A percentile compares a stretch with the other conserved stretches of the same genome.
These are phyloP conservation scores for Hedya salicella DNA, from an alignment of 2,888 invertebrate species.

Conservation along the genomic window DNA sequence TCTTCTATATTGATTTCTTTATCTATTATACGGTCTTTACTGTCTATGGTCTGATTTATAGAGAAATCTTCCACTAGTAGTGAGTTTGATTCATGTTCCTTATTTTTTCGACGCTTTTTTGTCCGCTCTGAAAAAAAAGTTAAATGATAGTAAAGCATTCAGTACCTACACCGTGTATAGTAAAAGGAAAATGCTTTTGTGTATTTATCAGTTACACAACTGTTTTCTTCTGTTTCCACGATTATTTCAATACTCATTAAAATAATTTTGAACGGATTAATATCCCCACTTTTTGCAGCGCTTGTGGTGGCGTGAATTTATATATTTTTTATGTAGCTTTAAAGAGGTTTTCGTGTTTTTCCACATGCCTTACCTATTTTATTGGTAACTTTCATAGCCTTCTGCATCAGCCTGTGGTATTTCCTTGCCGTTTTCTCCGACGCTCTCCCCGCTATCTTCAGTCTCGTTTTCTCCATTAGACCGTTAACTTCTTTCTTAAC, in stretches of 20 bases:
- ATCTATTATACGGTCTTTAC: neutral
- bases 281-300: too few species aligned
- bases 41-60: slow-evolving; percentile 8
- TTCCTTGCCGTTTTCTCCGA: slow-evolving; percentile 56
- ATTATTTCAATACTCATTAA: too few species aligned
- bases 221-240: too few species aligned
- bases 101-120: slow-evolving; percentile 2
- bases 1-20: neutral
- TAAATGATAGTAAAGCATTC: too few species aligned
- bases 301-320: too few species aligned
- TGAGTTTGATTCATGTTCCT: slow-evolving; percentile 2
- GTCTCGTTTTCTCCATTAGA: slow-evolving; percentile 46
- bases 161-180: too few species aligned
- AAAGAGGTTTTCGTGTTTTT: too few species aligned
- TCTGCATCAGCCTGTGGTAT: slow-evolving; percentile 57
- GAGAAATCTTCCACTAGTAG: slow-evolving; percentile 14
- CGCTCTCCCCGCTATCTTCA: slow-evolving; percentile 46
- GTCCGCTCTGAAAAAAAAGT: slow-evolving; percentile 6
- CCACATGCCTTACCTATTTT: slow-evolving; percentile 5
- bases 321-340: too few species aligned
- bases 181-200: too few species aligned
- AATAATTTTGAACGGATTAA: too few species aligned
- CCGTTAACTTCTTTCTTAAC: slow-evolving; percentile 44
- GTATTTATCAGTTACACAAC: too few species aligned
- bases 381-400: slow-evolving; percentile 34